These are phyloP conservation scores for Perca fluviatilis DNA, from an alignment of 2,113 vertebrate species.

Conservation along the genomic window DNA sequence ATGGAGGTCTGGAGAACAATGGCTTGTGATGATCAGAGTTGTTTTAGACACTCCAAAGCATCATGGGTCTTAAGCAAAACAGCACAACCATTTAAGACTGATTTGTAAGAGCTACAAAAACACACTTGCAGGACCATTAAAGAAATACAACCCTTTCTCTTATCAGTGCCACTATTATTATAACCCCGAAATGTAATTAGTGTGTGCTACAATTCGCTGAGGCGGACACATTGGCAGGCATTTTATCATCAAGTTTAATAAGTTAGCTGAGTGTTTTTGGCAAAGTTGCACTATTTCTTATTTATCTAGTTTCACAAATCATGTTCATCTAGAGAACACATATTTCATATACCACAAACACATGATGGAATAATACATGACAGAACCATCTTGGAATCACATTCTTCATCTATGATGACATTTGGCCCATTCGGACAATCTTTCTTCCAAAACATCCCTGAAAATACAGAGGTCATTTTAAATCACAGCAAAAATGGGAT, in stretches of 20 bases:
- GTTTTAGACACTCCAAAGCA: slow-evolving; percentile 60
- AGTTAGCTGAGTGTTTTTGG: slow-evolving; percentile 65
- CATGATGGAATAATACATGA: slow-evolving; percentile 78
- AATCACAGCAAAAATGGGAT: slow-evolving; percentile 64
- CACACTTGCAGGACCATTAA: slow-evolving; percentile 57
- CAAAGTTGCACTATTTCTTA: slow-evolving; percentile 57
- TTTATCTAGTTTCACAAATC: slow-evolving; percentile 80
- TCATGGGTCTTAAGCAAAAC: slow-evolving; percentile 63
- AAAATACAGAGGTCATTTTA: slow-evolving; percentile 72
- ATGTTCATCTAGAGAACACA: slow-evolving; percentile 71
- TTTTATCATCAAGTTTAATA: slow-evolving; percentile 72
- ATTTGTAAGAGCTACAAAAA: slow-evolving; percentile 66
- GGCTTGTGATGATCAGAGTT: slow-evolving; percentile 35
- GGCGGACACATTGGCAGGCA: slow-evolving; percentile 70
- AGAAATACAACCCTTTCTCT: slow-evolving; percentile 68
- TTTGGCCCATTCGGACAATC: slow-evolving; percentile 66
- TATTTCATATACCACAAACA: slow-evolving; percentile 76
- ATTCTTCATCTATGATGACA: slow-evolving; percentile 75
- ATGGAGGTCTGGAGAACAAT: slow-evolving; percentile 18
- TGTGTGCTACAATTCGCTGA: slow-evolving; percentile 69
- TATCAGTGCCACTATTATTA: slow-evolving; percentile 80
- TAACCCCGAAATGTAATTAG: slow-evolving; percentile 75
- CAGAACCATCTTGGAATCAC: slow-evolving; percentile 71
- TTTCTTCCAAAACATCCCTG: slow-evolving; percentile 67
- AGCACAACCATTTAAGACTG: slow-evolving; percentile 52